phyloP scores from a whole-genome alignment of 2,113 vertebrate species.

The Morone chrysops region DNA sequence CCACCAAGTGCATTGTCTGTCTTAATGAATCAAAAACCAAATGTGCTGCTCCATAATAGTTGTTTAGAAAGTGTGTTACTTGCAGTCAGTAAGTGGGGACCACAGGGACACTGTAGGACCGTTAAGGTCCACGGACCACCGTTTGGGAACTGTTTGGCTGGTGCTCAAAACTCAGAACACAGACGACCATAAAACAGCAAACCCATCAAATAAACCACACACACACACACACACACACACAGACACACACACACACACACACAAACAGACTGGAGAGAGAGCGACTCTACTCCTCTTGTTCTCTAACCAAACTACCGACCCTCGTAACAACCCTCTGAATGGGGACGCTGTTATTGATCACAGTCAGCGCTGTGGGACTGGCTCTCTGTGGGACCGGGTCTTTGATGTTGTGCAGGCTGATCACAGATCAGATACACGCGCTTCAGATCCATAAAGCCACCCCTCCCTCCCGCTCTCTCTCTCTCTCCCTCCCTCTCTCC shows the following conservation, averaged over 20 bases:
- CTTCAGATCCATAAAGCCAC: constrained; percentile 85
- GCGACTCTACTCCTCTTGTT: background rate
- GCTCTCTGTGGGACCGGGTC: constrained; percentile 50
- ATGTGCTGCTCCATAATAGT: no score
- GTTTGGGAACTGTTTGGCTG: background rate
- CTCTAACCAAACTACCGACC: background rate
- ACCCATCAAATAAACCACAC: constrained; percentile 2
- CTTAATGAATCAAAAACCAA: background rate
- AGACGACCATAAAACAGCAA: background rate
- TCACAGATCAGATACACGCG: constrained; percentile 92
- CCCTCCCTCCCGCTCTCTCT: constrained; percentile 33
- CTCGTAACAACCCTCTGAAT: background rate
- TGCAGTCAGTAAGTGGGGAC: background rate
- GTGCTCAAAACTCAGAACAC: background rate
- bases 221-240: no score
- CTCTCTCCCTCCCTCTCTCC: constrained; percentile 31
- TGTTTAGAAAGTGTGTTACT: background rate
- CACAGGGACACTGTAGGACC: background rate
- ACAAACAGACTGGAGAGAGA: background rate
- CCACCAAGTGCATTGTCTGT: background rate
- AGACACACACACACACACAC: background rate
- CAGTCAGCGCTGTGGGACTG: background rate
- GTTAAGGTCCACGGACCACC: background rate
- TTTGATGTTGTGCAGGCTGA: constrained; percentile 89
- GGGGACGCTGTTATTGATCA: constrained; percentile 14